Evolutionary conservation across 1,140 invertebrate genomes (phyloP), one percentile per base, ranked within the genome.

Genomic region (Helicoverpa zea): DNA sequence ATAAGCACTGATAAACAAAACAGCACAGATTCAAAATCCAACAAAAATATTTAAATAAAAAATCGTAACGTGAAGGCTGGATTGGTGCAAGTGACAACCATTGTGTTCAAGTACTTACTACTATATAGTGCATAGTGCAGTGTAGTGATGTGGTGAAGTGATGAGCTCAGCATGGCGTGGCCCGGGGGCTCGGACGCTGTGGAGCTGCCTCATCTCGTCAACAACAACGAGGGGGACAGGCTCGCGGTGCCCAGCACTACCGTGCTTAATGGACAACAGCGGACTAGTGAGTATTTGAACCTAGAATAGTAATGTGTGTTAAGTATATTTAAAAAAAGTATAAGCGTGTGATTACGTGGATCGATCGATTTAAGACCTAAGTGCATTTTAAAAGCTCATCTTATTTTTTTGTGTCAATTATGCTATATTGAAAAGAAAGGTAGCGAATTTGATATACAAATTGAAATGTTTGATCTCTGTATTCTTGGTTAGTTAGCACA

Each of bases 181-280:
- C 92, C 92, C 18, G 92, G 90, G 18, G 91, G 91, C 61, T 88
- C 89, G 73, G 92, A 89, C 29, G 84, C 87, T 7, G 91, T 92
- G 81, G 91, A 94, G 74, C 85, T 94, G 76, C 87, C 90, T 47
- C 91, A 89, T 51, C 83, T 86, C 66, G 83, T 88, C 18, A 81
- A 78, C 51, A 85, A 84, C 23, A 52, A 61, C 14, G 49, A 64
- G 10, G 75, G 16, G 3, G 88, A 89, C 23, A 75, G 81, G n/a
- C 87, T 90, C 7, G 68, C 78, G 4, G 79, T 90, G 18, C 89
- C 92, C 0, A 81, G 64, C 5, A 84, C 90, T 2, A 84, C 86
- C 0, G 86, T 87, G 5, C 10, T 88, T 10, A 87, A 88, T 16
- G 88, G 84, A 35, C 81, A 80, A 43, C 75, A 64, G 10, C 70